Percentiles rank a stretch among this genome's conserved stretches.
Conservation (phyloP, 2,113 vertebrate species). For the Macquaria ambigua region DNA sequence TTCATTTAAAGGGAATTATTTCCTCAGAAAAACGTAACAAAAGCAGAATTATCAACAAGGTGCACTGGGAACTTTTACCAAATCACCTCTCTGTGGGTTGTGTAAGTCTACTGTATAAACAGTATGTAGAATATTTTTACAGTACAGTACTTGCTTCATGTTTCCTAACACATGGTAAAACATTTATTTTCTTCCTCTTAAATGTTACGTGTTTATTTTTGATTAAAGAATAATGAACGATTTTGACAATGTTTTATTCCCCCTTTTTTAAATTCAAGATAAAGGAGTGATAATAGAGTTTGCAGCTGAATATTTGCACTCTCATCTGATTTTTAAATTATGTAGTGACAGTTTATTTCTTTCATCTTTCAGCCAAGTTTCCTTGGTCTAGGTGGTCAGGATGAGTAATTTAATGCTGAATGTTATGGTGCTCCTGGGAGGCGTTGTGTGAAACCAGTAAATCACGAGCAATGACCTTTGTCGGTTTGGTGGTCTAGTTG, state of each 20-base stretch:
- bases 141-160: neutral
- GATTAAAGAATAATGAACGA: constrained; percentile 1
- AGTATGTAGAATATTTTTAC: constrained; percentile 3
- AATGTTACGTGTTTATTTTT: constrained; percentile 50
- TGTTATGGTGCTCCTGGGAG: constrained; percentile 75
- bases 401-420: constrained; percentile 74
- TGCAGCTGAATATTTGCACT: constrained; percentile 46
- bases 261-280: constrained; percentile 18
- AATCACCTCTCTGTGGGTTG: neutral
- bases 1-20: neutral
- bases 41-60: neutral
- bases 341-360: constrained; percentile 51
- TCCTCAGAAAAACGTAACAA: neutral
- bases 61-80: neutral
- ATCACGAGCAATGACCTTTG: constrained; percentile 76
- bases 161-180: constrained; percentile 42
- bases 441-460: constrained; percentile 75
- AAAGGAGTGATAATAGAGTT: constrained; percentile 46
- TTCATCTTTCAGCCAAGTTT: constrained; percentile 64
- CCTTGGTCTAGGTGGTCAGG: constrained; percentile 63
- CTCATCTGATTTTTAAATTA: constrained; percentile 65
- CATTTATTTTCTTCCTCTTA: constrained; percentile 3
- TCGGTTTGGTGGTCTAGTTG: constrained; percentile 66
- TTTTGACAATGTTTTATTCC: constrained; percentile 20
- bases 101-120: neutral